Conservation (phyloP, 2,113 vertebrate species). For the Opisthocomus hoazin region DNA sequence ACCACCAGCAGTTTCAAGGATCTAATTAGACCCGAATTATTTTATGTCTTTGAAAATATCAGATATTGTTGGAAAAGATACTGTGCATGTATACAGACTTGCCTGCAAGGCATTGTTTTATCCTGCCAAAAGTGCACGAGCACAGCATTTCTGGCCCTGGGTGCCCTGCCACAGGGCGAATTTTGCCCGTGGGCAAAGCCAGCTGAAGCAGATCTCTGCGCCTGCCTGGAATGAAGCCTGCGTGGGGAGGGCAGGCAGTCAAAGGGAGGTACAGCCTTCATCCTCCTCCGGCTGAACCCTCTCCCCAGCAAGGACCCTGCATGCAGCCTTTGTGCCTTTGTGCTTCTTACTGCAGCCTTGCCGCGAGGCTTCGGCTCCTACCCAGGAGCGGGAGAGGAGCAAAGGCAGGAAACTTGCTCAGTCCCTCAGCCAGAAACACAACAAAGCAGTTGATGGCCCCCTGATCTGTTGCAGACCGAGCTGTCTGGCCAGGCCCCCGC, state of each 20-base stretch:
- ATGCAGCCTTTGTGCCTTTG: too few relatives aligned
- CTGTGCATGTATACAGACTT: background rate
- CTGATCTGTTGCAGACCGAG: background rate
- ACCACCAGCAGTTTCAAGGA: background rate
- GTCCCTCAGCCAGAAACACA: background rate
- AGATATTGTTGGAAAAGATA: background rate
- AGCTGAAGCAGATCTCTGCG: background rate
- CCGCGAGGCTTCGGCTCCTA: background rate
- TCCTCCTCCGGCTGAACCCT: background rate
- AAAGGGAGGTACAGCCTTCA: background rate
- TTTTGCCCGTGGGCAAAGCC: background rate
- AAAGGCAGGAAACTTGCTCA: background rate
- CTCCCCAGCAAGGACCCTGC: background rate
- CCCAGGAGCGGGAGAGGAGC: rapidly evolving
- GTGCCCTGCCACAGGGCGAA: background rate
- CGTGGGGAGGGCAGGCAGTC: rapidly evolving
- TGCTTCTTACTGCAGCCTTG: background rate
- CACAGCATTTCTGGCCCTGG: background rate
- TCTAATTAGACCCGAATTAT: background rate
- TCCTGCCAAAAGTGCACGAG: background rate
- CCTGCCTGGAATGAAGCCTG: background rate
- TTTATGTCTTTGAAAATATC: background rate
- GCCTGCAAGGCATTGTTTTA: background rate
- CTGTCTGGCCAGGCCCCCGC: background rate
- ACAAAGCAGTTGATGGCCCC: background rate